Base-by-base conservation (phyloP, 2,113 vertebrate genomes). In the Picathartes gymnocephalus region DNA sequence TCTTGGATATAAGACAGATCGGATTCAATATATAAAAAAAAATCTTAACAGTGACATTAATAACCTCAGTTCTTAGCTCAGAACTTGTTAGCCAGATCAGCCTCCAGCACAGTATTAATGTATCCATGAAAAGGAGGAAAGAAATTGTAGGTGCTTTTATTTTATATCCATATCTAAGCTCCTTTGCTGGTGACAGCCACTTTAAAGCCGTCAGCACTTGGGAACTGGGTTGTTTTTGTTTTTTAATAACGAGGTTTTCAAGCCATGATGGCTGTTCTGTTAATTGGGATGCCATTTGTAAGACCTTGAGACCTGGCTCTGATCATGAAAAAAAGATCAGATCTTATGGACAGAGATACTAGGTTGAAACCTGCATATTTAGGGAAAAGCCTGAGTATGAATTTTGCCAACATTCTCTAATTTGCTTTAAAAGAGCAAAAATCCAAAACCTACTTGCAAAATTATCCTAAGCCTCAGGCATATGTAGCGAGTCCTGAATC, bases 21-120 rank as follows among this genome's bases (percentile, higher is more conserved):
- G 1, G 57, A 90, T 97, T 89, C 84, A 73, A 58, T 97, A 56
- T 73, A 76, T 30, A 37, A 61, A 95, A 84, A 87, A 80, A 78
- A 79, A 70, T 51, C 74, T 24, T 66, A 96, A 77, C 85, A 44
- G 80, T 94, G 95, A 96, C 93, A 95, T 90, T 94, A 91, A 95
- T 95, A 95, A 96, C 88, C 73, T 70, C 42, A 81, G 78, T 87
- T 95, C 68, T 92, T 27, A 39, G 62, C 88, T 95, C 86, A 92
- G 91, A 96, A 97, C 93, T 97, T 96, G 95, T 98, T 97, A 96
- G 81, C 45, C 42, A 90, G 73, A 96, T 95, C 93, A 90, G 95
- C 96, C 97, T 97, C 88, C 92, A 95, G 94, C 87, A 92, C 23
- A 74, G 56, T 65, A 54, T 88, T 64, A 65, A 65, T 91, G 57